phyloP scores from a whole-genome alignment of 2,888 invertebrate genomes.

The Galeopsomyia nigrocyanea region DNA sequence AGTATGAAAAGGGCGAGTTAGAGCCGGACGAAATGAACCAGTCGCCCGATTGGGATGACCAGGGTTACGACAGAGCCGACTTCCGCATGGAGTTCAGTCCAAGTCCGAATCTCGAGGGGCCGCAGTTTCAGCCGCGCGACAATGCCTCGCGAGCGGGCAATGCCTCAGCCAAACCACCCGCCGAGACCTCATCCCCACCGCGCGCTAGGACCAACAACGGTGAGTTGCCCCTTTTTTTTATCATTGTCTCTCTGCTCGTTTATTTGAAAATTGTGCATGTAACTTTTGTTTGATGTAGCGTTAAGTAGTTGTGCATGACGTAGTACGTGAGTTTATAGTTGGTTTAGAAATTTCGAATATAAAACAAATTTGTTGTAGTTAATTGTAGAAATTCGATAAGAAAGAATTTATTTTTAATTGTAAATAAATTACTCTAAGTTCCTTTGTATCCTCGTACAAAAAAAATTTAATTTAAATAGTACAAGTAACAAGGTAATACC shows the following conservation, averaged over 20 bases:
- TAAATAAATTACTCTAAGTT: too few species aligned
- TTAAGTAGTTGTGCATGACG: too few species aligned
- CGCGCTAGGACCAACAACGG: conserved; percentile 66
- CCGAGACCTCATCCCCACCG: conserved; percentile 65
- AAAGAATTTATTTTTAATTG: too few species aligned
- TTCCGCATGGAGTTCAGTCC: conserved; percentile 69
- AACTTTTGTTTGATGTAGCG: too few species aligned
- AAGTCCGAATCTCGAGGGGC: conserved; percentile 67
- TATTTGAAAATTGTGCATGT: not conserved
- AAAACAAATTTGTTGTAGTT: too few species aligned
- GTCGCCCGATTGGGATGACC: conserved; percentile 64
- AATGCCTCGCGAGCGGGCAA: conserved; percentile 52
- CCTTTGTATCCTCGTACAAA: too few species aligned
- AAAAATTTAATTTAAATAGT: too few species aligned
- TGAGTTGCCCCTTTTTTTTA: conserved; percentile 53
- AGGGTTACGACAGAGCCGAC: conserved; percentile 70
- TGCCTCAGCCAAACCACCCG: conserved; percentile 54
- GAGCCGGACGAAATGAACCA: conserved; percentile 80
- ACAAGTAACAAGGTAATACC: not conserved
- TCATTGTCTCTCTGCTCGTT: not conserved
- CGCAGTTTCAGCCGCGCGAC: conserved; percentile 64
- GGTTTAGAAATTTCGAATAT: too few species aligned
- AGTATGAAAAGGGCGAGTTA: conserved; percentile 80
- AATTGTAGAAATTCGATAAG: too few species aligned
- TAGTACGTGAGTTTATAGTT: too few species aligned